phyloP scores from a whole-genome alignment of 2,797 vertebrate genomes.

The Stomatorhinus walkeri region DNA sequence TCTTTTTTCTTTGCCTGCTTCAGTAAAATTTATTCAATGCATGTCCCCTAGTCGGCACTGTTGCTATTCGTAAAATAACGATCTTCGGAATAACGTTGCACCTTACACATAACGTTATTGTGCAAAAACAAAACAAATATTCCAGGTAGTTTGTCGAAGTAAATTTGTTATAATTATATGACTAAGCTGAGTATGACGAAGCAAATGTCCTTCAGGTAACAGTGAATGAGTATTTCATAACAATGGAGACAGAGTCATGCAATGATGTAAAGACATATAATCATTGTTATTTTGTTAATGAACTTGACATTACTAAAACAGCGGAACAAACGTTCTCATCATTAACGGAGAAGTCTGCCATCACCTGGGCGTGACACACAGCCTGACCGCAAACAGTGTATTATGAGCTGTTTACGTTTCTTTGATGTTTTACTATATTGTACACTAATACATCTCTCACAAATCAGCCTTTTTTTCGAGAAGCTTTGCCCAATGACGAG shows the following conservation, averaged over 20 bases:
- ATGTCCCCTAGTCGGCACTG: not conserved
- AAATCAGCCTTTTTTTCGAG: not conserved
- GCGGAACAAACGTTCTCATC: not conserved
- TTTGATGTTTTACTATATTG: not conserved
- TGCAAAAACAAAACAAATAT: slow-evolving; percentile 1
- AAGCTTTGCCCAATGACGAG: slow-evolving; percentile 53
- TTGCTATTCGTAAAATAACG: not conserved
- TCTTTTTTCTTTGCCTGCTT: not conserved
- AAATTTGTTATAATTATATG: not conserved
- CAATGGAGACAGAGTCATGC: not conserved
- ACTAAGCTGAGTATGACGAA: not conserved
- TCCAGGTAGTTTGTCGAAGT: not conserved
- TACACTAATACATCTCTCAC: not conserved
- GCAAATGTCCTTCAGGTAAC: not conserved
- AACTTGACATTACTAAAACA: not conserved
- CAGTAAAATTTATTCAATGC: not conserved
- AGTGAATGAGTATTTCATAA: not conserved
- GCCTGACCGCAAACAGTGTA: not conserved
- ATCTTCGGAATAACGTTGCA: not conserved
- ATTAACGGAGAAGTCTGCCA: not conserved
- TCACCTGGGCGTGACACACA: not conserved
- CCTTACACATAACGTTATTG: not conserved
- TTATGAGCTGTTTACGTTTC: not conserved
- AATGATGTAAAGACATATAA: not conserved
- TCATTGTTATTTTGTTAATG: not conserved